A percentile compares a stretch with the other conserved stretches of the same genome.
phyloP scores from a whole-genome alignment of 2,888 invertebrate genomes.

The Buathra laborator region DNA sequence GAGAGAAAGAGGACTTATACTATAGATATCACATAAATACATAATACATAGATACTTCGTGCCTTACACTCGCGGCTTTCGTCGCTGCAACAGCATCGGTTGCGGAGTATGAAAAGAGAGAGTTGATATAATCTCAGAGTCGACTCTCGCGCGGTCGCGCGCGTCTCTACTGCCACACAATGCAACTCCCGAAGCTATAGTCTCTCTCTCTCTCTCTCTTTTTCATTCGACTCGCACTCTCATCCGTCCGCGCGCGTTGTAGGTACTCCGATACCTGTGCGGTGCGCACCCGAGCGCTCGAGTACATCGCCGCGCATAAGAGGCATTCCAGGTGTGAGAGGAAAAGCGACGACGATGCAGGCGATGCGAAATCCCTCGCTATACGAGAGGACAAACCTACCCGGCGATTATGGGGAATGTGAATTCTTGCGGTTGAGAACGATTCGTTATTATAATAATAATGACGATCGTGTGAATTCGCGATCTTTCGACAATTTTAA shows the following conservation, averaged over 20 bases:
- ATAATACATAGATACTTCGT: slow-evolving; percentile 45
- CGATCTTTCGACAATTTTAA: slow-evolving; percentile 41
- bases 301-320: slow-evolving; percentile 21
- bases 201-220: neutral
- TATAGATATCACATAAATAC: slow-evolving; percentile 38
- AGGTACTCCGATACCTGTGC: neutral
- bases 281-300: neutral
- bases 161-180: slow-evolving; percentile 47
- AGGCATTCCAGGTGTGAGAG: slow-evolving; percentile 63
- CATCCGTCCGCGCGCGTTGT: neutral
- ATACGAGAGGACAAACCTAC: slow-evolving; percentile 11
- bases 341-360: slow-evolving; percentile 52
- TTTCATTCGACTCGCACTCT: neutral
- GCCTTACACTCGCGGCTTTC: slow-evolving; percentile 17
- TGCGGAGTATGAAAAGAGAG: slow-evolving; percentile 57
- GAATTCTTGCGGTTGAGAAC: slow-evolving; percentile 40
- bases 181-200: slow-evolving; percentile 1
- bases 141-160: slow-evolving; percentile 43
- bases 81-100: slow-evolving; percentile 26
- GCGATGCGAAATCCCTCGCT: slow-evolving; percentile 43
- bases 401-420: slow-evolving; percentile 34
- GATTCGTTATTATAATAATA: slow-evolving; percentile 27
- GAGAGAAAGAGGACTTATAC: neutral
- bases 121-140: slow-evolving; percentile 60
- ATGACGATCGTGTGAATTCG: slow-evolving; percentile 34